Base-by-base conservation (phyloP, 2,113 vertebrate genomes). In the Vimba vimba region DNA sequence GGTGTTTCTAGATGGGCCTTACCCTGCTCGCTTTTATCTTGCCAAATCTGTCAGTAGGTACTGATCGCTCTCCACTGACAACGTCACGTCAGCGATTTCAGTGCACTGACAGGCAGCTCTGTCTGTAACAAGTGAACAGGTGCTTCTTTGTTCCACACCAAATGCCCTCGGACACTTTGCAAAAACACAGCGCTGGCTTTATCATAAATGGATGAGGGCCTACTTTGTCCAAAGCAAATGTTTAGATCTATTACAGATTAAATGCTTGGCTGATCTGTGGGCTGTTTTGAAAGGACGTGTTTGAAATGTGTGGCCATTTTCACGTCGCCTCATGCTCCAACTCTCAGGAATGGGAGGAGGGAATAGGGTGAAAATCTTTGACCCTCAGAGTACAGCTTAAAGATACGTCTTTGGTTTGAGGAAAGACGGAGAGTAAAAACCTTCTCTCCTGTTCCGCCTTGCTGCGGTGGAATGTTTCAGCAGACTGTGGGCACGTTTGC, bases 51-150 rank as follows among this genome's bases (percentile, higher is more conserved):
- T 82, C 79, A 50, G 78, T 80, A 85, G 23, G 17, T 50, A 30
- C 45, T 9, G 77, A 81, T 64, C 30, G 57, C 60, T 69, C 13
- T 66, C 13, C 52, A n/a, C 64, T 86, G 66, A 68, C 81, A 77
- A 68, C 33, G 27, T 82, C 84, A 27, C 39, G 57, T 87, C 86
- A 83, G 30, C 19, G 45, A 59, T 39, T 60, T 33, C 77, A 36
- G 21, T 39, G 21, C 71, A 57, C 60, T 27, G 85, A 88, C 89
- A 86, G 74, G 85, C 84, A 75, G 27, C 64, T 66, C 75, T 85
- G 80, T 86, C 86, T 86, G 55, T 64, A 86, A 66, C 87, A 80
- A 91, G 90, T 89, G 88, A 93, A 94, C 95, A 96, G 95, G 95
- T 95, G 95, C 90, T 89, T 92, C 92, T 92, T 92, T 87, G 90